Conservation (phyloP, 2,888 invertebrate species). For the Tipula vernalis region DNA sequence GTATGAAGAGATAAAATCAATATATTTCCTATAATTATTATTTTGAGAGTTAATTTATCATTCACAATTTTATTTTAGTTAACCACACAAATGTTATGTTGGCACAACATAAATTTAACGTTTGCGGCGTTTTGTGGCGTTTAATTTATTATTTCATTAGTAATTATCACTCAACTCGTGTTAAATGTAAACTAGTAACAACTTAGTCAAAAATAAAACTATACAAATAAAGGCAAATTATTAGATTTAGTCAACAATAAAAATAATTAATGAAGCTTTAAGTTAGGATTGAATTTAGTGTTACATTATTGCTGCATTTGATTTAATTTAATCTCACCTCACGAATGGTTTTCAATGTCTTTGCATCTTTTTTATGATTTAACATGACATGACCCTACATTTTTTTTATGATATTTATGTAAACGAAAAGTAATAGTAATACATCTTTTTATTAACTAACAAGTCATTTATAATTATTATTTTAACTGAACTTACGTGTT, state of each 20-base stretch:
- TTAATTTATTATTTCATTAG: not conserved
- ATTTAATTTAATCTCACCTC: slow-evolving; percentile 29
- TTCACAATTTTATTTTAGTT: not conserved
- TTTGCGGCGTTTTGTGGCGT: not conserved
- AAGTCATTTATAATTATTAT: not conserved
- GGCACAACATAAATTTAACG: not conserved
- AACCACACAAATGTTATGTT: not conserved
- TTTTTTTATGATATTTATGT: slow-evolving; percentile 13
- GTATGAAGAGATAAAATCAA: not conserved
- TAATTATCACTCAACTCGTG: not conserved
- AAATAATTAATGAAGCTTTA: not conserved
- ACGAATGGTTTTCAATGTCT: slow-evolving; percentile 30
- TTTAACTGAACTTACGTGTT: slow-evolving; percentile 54
- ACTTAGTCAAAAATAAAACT: not conserved
- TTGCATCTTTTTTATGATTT: slow-evolving; percentile 28
- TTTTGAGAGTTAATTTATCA: not conserved
- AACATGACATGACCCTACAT: slow-evolving; percentile 26
- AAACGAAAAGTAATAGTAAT: not conserved
- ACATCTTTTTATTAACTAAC: not conserved
- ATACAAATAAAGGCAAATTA: not conserved
- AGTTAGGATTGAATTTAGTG: not conserved
- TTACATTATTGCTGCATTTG: not conserved
- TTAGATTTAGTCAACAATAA: not conserved
- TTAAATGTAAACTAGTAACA: not conserved
- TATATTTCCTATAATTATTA: not conserved